A percentile compares a stretch with the other conserved stretches of the same genome.
These are phyloP conservation scores for Argentina silus DNA, from an alignment of 2,797 vertebrate genomes.

Conservation along the genomic window DNA sequence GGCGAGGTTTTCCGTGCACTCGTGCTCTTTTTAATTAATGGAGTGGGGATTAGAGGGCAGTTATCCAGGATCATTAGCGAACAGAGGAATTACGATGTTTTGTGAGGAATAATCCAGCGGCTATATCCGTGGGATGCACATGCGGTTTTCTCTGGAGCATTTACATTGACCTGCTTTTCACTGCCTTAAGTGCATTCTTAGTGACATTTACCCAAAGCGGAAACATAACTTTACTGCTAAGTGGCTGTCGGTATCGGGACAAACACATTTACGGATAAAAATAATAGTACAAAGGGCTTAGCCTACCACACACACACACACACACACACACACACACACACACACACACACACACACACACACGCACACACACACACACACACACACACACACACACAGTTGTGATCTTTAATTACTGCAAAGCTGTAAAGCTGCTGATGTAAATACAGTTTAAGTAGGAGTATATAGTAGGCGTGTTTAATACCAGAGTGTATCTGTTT, in stretches of 20 bases:
- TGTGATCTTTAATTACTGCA: conserved; percentile 6
- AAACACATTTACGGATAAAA: conserved; percentile 80
- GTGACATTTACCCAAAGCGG: conserved; percentile 70
- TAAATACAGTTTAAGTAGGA: not conserved
- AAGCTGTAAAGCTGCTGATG: conserved; percentile 10
- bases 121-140: conserved; percentile 75
- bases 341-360: not conserved
- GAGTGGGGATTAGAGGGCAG: conserved; percentile 82
- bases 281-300: conserved; percentile 75
- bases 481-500: not conserved
- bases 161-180: conserved; percentile 78
- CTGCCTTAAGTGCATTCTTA: conserved; percentile 74
- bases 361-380: conserved; percentile 3
- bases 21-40: conserved; percentile 85
- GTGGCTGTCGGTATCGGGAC: conserved; percentile 71
- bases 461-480: conserved; percentile 4
- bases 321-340: conserved; percentile 7
- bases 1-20: conserved; percentile 76
- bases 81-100: conserved; percentile 85
- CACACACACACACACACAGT: not conserved
- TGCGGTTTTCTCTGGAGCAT: conserved; percentile 65
- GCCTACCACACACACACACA: conserved; percentile 10
- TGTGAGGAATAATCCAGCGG: conserved; percentile 80
- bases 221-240: conserved; percentile 58
- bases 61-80: conserved; percentile 82